These are phyloP conservation scores for Uromys caudimaculatus DNA, from an alignment of 2,797 vertebrate genomes.

Conservation along the genomic window DNA sequence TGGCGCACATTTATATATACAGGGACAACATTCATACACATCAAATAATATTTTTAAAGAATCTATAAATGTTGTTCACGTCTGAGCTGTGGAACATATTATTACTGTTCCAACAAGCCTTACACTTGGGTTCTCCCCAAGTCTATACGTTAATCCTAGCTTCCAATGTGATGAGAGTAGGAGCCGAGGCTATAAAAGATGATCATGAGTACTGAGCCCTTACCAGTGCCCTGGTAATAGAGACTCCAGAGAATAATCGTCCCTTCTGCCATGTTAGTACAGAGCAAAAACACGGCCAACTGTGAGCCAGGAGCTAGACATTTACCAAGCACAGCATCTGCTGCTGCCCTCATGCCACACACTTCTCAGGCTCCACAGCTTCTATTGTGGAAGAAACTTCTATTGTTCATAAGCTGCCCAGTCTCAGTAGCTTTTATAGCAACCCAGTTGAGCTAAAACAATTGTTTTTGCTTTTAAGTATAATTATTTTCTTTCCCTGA, in stretches of 20 bases:
- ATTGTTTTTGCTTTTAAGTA: constrained; percentile 30
- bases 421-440: not conserved
- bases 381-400: not conserved
- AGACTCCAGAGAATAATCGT: not conserved
- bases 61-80: not conserved
- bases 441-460: not conserved
- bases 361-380: not conserved
- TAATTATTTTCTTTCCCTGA: constrained; percentile 37
- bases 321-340: not conserved
- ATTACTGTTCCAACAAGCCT: not conserved
- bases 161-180: not conserved
- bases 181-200: not conserved
- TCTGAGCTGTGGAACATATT: not conserved
- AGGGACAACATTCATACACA: not conserved
- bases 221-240: not conserved
- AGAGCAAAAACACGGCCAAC: not conserved
- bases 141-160: not conserved
- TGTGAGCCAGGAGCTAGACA: not conserved
- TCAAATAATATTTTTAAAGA: not conserved
- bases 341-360: not conserved
- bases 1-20: not conserved
- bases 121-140: not conserved
- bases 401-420: not conserved
- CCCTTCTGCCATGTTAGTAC: not conserved
- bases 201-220: not conserved